Evolutionary conservation across 2,113 vertebrate genomes (phyloP).

Genomic region (Zosterops japonicus): DNA sequence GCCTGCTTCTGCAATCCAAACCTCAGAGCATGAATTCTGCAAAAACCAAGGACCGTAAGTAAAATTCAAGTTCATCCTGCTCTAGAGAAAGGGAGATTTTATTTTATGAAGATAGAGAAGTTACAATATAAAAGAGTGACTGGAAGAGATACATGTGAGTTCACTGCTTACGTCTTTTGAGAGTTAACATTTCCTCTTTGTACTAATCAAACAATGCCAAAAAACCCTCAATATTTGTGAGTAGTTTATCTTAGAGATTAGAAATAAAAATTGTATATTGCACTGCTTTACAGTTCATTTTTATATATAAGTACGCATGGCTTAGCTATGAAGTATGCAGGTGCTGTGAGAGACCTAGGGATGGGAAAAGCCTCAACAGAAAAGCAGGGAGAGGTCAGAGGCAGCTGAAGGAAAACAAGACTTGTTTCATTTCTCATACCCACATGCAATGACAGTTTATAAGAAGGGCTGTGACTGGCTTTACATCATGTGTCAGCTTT

Average conservation of each 20-base stretch:
- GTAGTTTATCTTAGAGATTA: not conserved
- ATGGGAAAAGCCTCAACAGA: not conserved
- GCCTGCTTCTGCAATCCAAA: not conserved
- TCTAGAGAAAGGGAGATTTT: not conserved
- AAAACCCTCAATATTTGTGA: not conserved
- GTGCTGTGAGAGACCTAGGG: not conserved
- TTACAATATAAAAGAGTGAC: not conserved
- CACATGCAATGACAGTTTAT: not conserved
- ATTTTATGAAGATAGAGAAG: not conserved
- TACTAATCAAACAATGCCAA: not conserved
- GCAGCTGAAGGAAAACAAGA: not conserved
- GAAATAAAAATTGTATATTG: not conserved
- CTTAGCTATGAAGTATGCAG: not conserved
- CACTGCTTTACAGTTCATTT: not conserved
- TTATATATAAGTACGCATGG: not conserved
- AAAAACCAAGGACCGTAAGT: not conserved
- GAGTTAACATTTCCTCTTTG: not conserved
- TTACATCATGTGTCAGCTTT: slow-evolving; percentile 4
- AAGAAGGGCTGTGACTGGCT: not conserved
- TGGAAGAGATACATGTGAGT: not conserved
- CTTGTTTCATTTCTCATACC: not conserved
- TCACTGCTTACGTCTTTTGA: not conserved
- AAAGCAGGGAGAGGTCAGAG: not conserved
- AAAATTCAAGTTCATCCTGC: not conserved
- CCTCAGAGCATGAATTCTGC: not conserved